A percentile compares a stretch with the other conserved stretches of the same genome.
phyloP scores from a whole-genome alignment of 1,140 invertebrate species.

The Xylocopa sonorina region DNA sequence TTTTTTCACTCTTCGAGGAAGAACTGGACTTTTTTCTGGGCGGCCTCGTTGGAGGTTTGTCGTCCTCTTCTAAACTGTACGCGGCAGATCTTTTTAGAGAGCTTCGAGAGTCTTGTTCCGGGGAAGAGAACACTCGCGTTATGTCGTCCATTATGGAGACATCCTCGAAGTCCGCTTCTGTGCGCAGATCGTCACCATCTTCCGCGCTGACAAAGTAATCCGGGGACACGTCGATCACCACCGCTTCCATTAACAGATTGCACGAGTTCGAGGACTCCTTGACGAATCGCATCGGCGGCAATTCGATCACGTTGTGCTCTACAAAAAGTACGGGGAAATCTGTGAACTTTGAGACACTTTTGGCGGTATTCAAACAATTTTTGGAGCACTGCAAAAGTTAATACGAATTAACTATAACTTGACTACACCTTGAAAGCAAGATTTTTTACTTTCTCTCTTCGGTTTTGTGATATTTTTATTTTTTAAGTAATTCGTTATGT shows the following conservation, averaged over 20 bases:
- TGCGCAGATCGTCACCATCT: constrained; percentile 91
- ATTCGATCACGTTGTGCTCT: constrained; percentile 92
- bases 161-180: constrained; percentile 93
- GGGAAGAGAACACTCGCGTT: constrained; percentile 72
- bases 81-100: constrained; percentile 59
- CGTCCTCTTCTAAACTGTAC: constrained; percentile 51
- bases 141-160: constrained; percentile 89
- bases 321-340: constrained; percentile 35
- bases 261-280: constrained; percentile 94
- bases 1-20: constrained; percentile 73
- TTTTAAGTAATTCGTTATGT: too few relatives aligned
- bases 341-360: background rate
- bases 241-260: constrained; percentile 93
- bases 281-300: constrained; percentile 93
- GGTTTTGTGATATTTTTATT: too few relatives aligned
- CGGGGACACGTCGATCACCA: constrained; percentile 94
- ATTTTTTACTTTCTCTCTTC: too few relatives aligned
- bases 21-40: constrained; percentile 72
- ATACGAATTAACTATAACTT: too few relatives aligned
- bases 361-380: background rate
- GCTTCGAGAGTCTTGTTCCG: constrained; percentile 63
- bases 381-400: too few relatives aligned
- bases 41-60: constrained; percentile 69
- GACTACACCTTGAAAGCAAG: too few relatives aligned
- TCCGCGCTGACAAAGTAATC: constrained; percentile 90